Evolutionary conservation across 2,888 invertebrate species (phyloP), one percentile per base, ranked within the genome.

Genomic region (Clusia tigrina): DNA sequence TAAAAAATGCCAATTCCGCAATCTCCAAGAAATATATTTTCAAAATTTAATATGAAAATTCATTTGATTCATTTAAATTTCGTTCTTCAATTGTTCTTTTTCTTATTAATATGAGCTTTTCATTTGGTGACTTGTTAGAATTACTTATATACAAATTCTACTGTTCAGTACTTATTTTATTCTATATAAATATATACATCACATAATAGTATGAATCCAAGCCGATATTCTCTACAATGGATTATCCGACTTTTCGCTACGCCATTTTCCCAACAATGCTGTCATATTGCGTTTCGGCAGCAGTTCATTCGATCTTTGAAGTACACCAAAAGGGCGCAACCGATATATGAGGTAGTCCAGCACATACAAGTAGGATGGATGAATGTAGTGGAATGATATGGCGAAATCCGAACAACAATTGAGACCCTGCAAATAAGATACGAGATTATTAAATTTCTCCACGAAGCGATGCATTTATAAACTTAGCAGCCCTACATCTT

Each of bases 301-400:
- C 60, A 74, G 26, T 12, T 26, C 62, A 22, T 70, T 55, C 0
- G n/a, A 37, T 17, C 42, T 51, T 20, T 67, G 69, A 12, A 54
- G 26, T 18, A 76, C 26, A 26, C 91, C 91, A 78, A 89, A 92
- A 0, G 90, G 95, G 63, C 93, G 87, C 62, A 98, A 85, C 78
- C 95, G 96, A 83, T 98, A 98, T 74, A 98, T 91, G 54, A 98
- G 85, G 83, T 96, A 98, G 77, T 98, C 97, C 63, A 97, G 81
- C 10, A 95, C 93, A 80, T 98, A 97, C 93, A 98, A 96, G 83
- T 92, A 89, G 76, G 93, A 90, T 0, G 95, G 93, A n/a, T 88
- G 86, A 0, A 96, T 91, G 83, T 97, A 96, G 85, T 97, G 97
- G 85, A 98, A 97, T 0, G 96, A 93, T 12, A 98, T 89, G 0